Evolutionary conservation across 2,113 vertebrate genomes (phyloP).

Genomic region (Paratilapia polleni): DNA sequence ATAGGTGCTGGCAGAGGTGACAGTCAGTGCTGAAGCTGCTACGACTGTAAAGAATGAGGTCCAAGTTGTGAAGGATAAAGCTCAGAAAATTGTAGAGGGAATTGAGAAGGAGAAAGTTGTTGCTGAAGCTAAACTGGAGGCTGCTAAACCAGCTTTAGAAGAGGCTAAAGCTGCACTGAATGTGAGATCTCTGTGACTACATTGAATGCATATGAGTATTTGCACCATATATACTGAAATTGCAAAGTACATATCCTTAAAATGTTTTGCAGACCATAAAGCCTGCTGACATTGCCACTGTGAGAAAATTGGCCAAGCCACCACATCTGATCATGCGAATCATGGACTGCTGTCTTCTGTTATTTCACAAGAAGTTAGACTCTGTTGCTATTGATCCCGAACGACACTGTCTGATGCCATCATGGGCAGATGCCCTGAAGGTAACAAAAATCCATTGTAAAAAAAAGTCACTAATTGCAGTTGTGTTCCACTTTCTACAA

Average conservation of each 20-base stretch:
- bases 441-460: constrained; percentile 68
- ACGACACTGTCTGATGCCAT: constrained; percentile 74
- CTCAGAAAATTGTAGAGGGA: constrained; percentile 86
- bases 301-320: constrained; percentile 85
- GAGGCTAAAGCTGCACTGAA: constrained; percentile 86
- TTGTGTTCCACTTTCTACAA: background rate
- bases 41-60: constrained; percentile 87
- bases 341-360: constrained; percentile 83
- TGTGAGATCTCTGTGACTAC: constrained; percentile 68
- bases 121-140: constrained; percentile 84
- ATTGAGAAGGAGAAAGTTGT: constrained; percentile 85
- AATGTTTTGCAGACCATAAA: constrained; percentile 81
- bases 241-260: background rate
- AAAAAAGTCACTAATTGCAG: constrained; percentile 17
- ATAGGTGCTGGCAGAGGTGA: constrained; percentile 85
- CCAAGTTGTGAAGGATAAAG: constrained; percentile 87
- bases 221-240: background rate
- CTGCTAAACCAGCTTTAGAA: constrained; percentile 84
- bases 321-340: constrained; percentile 87
- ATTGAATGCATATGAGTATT: background rate
- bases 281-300: constrained; percentile 84
- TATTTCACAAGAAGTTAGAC: constrained; percentile 83
- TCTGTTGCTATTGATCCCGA: constrained; percentile 77
- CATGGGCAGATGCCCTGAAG: constrained; percentile 83
- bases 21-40: constrained; percentile 84